Evolutionary conservation across 2,888 invertebrate species (phyloP), one percentile per base, ranked within the genome.

Genomic region (Erebia epiphron): DNA sequence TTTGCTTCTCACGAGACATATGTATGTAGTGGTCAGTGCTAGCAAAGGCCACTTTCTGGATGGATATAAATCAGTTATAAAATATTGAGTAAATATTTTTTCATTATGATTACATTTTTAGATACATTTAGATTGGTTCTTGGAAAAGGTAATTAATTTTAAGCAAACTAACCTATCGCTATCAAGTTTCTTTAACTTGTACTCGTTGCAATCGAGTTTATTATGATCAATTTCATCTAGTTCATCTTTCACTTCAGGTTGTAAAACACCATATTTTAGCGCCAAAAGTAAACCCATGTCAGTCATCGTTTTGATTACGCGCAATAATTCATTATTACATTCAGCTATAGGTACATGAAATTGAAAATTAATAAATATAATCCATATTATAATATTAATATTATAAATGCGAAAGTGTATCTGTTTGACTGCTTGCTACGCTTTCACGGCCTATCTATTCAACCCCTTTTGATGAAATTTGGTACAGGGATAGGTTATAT

Each of bases 311-410:
- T 81, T 82, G 16, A 70, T 71, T 10, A 80, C 77, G 43, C 80
- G 77, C 67, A 83, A 65, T 75, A 83, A 65, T 75, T 80, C 81
- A 41, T 79, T 82, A 69, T 82, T 83, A 63, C 81, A 81, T 69
- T 81, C 77, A 41, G 75, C 82, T 83, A 69, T 21, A 67, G 2
- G 8, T 68, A 14, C 46, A 2, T 52, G 46, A 35, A 50, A 60
- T 54, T 56, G 50, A 11, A 35, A 49, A 21, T 35, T 41, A 18
- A 10, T n/a, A 26, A 41, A 2, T 50, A 16, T 54, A 57, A 41
- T n/a, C n/a, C n/a, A n/a, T n/a, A n/a, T n/a, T n/a, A n/a, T n/a
- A n/a, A n/a, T n/a, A n/a, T n/a, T n/a, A n/a, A n/a, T n/a, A n/a
- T n/a, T n/a, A n/a, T n/a, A n/a, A n/a, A n/a, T n/a, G n/a, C n/a